These are phyloP conservation scores for Enteromius afrohamiltoni DNA, from an alignment of 2,797 vertebrate species.

Conservation along the genomic window DNA sequence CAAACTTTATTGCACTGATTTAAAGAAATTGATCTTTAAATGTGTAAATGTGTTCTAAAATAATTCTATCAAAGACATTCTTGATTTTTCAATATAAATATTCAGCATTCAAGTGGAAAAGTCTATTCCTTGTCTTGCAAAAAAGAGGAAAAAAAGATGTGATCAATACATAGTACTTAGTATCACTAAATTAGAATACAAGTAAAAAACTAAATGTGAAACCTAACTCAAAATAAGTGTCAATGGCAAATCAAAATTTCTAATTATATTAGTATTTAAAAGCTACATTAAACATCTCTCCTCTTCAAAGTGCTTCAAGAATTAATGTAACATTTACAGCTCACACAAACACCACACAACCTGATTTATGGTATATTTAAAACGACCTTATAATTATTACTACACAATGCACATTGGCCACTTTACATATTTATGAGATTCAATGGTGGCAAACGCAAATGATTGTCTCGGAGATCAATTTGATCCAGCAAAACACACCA, in stretches of 20 bases:
- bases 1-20: conserved; percentile 54
- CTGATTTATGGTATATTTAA: not conserved
- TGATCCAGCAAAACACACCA: conserved; percentile 11
- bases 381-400: not conserved
- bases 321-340: conserved; percentile 54
- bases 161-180: not conserved
- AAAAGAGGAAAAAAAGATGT: not conserved
- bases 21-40: conserved; percentile 10
- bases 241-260: conserved; percentile 14
- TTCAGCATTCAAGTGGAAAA: conserved; percentile 35
- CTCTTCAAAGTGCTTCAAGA: conserved; percentile 71
- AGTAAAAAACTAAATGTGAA: conserved; percentile 24
- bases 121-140: not conserved
- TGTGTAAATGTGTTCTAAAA: conserved; percentile 40
- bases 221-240: not conserved
- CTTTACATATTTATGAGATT: conserved; percentile 5
- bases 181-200: conserved; percentile 8
- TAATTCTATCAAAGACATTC: conserved; percentile 43
- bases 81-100: conserved; percentile 46
- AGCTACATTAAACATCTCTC: conserved; percentile 31
- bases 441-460: not conserved
- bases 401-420: conserved; percentile 22
- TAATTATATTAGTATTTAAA: conserved; percentile 37
- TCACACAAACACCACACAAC: not conserved
- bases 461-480: conserved; percentile 11